Evolutionary conservation across 2,113 vertebrate species (phyloP), one percentile per base, ranked within the genome.

Genomic region (Aspiorhynchus laticeps): DNA sequence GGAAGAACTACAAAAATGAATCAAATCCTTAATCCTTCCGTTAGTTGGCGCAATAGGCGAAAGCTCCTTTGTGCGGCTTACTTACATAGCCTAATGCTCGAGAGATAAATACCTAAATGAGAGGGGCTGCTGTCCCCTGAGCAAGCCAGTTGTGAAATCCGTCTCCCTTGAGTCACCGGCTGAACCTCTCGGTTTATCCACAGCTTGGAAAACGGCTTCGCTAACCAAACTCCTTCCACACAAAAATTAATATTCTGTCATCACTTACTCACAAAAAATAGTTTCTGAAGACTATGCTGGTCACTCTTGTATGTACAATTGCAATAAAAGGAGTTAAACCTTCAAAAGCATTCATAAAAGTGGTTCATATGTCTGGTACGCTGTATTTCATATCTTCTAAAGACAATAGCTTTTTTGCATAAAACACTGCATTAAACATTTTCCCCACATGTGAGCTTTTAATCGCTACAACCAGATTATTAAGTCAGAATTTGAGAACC

Each of bases 1-100:
- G 90, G 91, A 91, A 92, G 91, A 94, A 93, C 89, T 86, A 91
- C 88, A 82, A 85, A 89, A 92, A 90, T 91, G 91, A 93, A 92
- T 93, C 90, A 91, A 92, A 92, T 91, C 87, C 81, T 11, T 93
- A 92, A 95, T 93, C 91, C 88, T 84, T 86, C 84, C 83, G 89
- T 90, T 83, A 91, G 85, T 90, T 90, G 87, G 88, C 48, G 71
- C 10, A 86, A 86, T 85, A 91, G 89, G 89, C 86, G 74, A 89
- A 88, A 91, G 82, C 65, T 63, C 21, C 26, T 86, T 56, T 71
- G 59, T 86, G 84, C 38, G 24, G 24, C 84, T 86, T 86, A 88
- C 38, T 85, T 86, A 88, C 38, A 73, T 77, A 89, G 87, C 65
- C 78, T 90, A 89, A 92, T 91, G 87, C 91, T 90, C 78, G 65